Evolutionary conservation across 2,888 invertebrate genomes (phyloP).

Genomic region (Sarcophaga caerulescens): DNA sequence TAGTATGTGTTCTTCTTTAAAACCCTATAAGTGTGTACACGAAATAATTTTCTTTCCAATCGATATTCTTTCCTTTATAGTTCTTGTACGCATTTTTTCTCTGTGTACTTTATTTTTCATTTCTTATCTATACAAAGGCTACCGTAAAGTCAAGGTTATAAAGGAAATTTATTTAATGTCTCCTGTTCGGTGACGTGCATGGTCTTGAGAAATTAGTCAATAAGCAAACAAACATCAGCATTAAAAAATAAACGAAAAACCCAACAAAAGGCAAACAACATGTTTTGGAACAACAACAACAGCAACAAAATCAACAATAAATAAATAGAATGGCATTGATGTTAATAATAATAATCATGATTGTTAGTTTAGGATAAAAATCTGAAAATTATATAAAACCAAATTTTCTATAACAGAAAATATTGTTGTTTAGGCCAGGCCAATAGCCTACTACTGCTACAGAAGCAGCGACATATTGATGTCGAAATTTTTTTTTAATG

Average conservation of each 20-base stretch:
- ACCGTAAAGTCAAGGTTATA: conserved; percentile 63
- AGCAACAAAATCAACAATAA: conserved; percentile 7
- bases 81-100: not conserved
- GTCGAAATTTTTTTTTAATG: conserved; percentile 15
- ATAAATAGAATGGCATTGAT: conserved; percentile 55
- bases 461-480: not conserved
- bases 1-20: too few species aligned
- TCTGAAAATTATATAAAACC: conserved; percentile 37
- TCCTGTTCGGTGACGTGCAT: conserved; percentile 47
- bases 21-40: too few species aligned
- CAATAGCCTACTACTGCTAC: conserved; percentile 11
- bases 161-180: conserved; percentile 56
- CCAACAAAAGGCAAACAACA: conserved; percentile 48
- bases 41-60: too few species aligned
- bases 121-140: conserved; percentile 52
- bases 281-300: conserved; percentile 3
- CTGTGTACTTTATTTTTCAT: not conserved
- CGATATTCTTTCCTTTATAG: too few species aligned
- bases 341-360: conserved; percentile 63
- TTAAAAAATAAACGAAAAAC: conserved; percentile 37
- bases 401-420: not conserved
- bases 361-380: conserved; percentile 67
- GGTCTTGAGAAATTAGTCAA: conserved; percentile 62
- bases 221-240: conserved; percentile 57
- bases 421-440: not conserved